Conservation (phyloP, 2,888 invertebrate species). For the Microctonus brassicae region DNA sequence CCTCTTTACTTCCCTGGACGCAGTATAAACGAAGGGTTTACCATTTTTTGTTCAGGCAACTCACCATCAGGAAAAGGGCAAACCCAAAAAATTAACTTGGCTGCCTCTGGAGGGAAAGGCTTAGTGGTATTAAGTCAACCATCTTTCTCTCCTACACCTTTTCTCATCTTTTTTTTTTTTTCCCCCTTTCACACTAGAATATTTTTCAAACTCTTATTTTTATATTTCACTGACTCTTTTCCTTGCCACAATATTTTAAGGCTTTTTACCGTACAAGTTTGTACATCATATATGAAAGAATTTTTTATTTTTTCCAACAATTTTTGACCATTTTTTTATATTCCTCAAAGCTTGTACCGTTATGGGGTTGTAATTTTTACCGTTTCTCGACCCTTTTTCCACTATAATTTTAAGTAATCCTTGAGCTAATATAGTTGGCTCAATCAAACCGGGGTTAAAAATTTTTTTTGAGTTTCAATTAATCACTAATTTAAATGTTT, state of each 20-base stretch:
- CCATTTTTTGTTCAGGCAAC: slow-evolving; percentile 28
- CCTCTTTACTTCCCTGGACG: neutral
- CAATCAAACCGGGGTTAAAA: neutral
- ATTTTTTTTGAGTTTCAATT: neutral
- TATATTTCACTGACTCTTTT: slow-evolving; percentile 28
- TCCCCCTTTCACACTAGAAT: slow-evolving; percentile 15
- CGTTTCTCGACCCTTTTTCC: slow-evolving; percentile 17
- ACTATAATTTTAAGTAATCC: too few species aligned
- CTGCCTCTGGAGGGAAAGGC: slow-evolving; percentile 56
- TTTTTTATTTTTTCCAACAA: slow-evolving; percentile 32
- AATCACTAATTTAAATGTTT: too few species aligned
- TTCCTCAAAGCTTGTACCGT: neutral
- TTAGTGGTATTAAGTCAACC: slow-evolving; percentile 65
- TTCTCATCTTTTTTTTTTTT: slow-evolving; percentile 40
- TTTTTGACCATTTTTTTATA: slow-evolving; percentile 37
- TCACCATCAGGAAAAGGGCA: slow-evolving; percentile 4
- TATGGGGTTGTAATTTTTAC: slow-evolving; percentile 13
- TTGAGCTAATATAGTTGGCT: too few species aligned
- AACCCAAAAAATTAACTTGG: slow-evolving; percentile 60
- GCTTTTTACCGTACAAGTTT: neutral
- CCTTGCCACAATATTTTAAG: slow-evolving; percentile 10
- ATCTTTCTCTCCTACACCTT: slow-evolving; percentile 43
- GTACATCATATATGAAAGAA: neutral
- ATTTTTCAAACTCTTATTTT: too few species aligned
- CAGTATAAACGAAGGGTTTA: slow-evolving; percentile 34